Base-by-base conservation (phyloP, 2,113 vertebrate genomes). In the Stomatorhinus ivindoensis region DNA sequence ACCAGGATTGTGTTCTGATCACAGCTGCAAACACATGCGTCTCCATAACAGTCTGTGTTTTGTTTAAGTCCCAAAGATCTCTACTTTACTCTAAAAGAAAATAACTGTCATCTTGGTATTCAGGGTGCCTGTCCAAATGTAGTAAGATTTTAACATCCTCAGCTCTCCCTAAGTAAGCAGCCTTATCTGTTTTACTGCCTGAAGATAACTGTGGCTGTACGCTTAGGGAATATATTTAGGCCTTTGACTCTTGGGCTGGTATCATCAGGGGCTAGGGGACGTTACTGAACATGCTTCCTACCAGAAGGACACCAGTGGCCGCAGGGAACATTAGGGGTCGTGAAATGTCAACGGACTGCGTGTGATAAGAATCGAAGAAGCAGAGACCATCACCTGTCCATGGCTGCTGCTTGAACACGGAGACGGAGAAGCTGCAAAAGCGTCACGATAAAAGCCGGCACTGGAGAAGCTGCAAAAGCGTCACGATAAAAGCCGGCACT, bases 1-100 rank as follows among this genome's bases (percentile, higher is more conserved):
- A 42, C 1, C 39, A 21, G 31, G 39, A 42, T 24, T 44, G 39
- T 24, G 31, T 82, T 82, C 76, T 82, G 76, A 82, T 82, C 44
- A 82, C 39, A 44, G 19, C 42, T 82, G 19, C 47, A 51, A 86
- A 55, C 27, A 87, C 82, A 27, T 84, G 39, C 51, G 17, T 10
- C 27, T 87, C 50, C 11, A 87, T 39, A 53, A 19, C 31, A 87
- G 27, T 13, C 31, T 53, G 11, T 55, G 10, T 53, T 15, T 87
- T 87, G 7, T 87, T 87, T 55, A 39, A 53, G n/a, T 86, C 24
- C n/a, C n/a, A 44, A 21, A 87, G 31, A 35, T 87, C 9, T 87
- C 19, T 48, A 87, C 19, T 87, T 87, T 53, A 87, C 85, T 55
- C 85, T 87, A 35, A 87, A 53, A 55, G 85, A 87, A 53, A 87